Evolutionary conservation across 1,140 invertebrate species (phyloP), one percentile per base, ranked within the genome.

Genomic region (Paracyclopina nana): DNA sequence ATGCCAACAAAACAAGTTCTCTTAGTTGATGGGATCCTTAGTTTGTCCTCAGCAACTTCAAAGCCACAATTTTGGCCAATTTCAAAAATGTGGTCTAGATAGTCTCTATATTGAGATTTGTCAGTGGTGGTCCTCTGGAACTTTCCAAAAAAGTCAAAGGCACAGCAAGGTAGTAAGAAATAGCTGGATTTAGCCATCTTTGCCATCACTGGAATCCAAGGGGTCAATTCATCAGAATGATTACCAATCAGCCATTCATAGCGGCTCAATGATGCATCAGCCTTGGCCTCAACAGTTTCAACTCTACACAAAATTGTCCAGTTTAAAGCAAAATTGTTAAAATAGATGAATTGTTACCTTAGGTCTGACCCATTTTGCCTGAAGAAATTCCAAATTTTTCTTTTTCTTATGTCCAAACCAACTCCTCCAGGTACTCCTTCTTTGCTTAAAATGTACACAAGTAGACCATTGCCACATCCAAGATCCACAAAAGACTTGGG

Each of bases 181-280:
- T 80, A 90, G 41, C 74, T 77, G 53, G 65, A 65, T 1, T 53
- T 57, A n/a, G 6, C 74, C 52, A 72, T 74, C 0, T 81, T 75
- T 29, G 90, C 80, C 51, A 97, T 78, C 1, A 96, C 77, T 28
- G 92, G 90, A 57, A 98, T 79, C 91, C 92, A 98, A 5, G 92
- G 90, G 25, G 91, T 95, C 5, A 98, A 64, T 63, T 97, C 92
- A 71, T 97, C 94, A 31, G 88, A 92, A 69, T 98, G 94, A 71
- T 98, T 98, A 34, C 94, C 92, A 64, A 98, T 91, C 11, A 97
- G 65, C 87, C 90, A 97, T 62, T 94, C 83, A 31, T 66, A 72
- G n/a, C 78, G 69, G 20, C 77, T 75, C 61, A 80, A 86, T n/a
- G 75, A 60, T 43, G 70, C 68, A 29, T 73, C 63, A 53, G 74